Evolutionary conservation across 2,797 vertebrate species (phyloP), one percentile per base, ranked within the genome.

Genomic region (Erpetoichthys calabaricus): DNA sequence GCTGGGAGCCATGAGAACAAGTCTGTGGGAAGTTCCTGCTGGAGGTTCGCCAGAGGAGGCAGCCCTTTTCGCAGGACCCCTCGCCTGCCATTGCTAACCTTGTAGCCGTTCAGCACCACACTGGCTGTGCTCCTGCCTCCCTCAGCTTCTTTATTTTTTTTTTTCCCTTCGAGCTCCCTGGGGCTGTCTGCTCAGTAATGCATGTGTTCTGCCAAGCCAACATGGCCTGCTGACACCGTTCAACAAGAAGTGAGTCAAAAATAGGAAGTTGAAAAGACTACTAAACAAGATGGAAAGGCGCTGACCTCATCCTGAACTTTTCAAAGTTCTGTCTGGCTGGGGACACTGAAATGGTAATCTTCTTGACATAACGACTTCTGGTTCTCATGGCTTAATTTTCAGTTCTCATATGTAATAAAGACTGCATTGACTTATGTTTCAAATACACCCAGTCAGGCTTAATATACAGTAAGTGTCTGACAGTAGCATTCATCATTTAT

Each of bases 1-100:
- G 58, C 41, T 63, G 65, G 74, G 67, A 64, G 56, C 75, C 80
- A 79, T 85, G 87, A 84, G 86, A 87, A 84, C 73, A 73, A 75
- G 73, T 70, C 74, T 82, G 77, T 72, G 80, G 86, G 68, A 63
- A 51, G 74, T 54, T 60, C 65, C 47, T 43, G 46, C 44, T 86
- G 86, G 87, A 83, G 73, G 55, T 47, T 5, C 0, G 84, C 85
- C 87, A 86, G 69, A 61, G 56, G 66, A 75, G 78, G 68, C 72
- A 4, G 45, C 63, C 61, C 3, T 57, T 68, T 78, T 86, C 83
- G 80, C 80, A 82, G 84, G 82, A 81, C 75, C 80, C 80, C 75
- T 63, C 74, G 1, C 8, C 76, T 73, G 77, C 75, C 8, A 51
- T 69, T 3, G 60, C 61, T 70, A 78, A 76, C 77, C 82, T 68